Evolutionary conservation across 2,113 vertebrate species (phyloP), one percentile per base, ranked within the genome.

Genomic region (Cyprinus carpio): DNA sequence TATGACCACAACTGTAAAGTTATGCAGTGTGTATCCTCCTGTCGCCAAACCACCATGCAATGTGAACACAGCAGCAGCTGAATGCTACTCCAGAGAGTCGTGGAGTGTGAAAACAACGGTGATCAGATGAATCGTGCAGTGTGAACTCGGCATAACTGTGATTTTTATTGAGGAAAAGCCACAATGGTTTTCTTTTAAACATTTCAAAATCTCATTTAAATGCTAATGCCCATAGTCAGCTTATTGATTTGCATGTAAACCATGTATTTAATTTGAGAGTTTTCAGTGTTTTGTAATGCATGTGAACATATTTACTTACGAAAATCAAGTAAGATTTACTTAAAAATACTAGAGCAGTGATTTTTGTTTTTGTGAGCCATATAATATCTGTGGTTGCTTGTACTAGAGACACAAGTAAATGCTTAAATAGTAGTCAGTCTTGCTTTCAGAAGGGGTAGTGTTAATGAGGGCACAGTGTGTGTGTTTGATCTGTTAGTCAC

Each of bases 401-500:
- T 20, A 18, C 16, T 2, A 69, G 65, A 69, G 64, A 65, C 64
- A 31, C 27, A 65, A 37, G 67, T 71, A 5, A 11, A 37, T 23
- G 20, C 29, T 31, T 67, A 8, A 67, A 67, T 31, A 31, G 6
- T 20, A 34, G 7, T 58, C 20, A 20, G 51, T 67, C 64, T 67
- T 8, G 27, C 62, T 3, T 29, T 65, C 25, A 31, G 64, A 29
- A 20, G 65, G 31, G 4, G 34, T 37, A 2, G 31, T 31, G 25
- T 37, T 23, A 37, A 71, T 37, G 31, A 71, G 31, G 8, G 18
- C 65, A 20, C 31, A 9, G 10, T 51, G 78, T 82, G 6, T 79
- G 62, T 40, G 75, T 79, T 62, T 75, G 81, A 75, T 79, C 72
- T 78, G 85, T 23, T 84, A 37, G 29, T 82, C 71, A 87, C 65